Evolutionary conservation across 2,797 vertebrate species (phyloP).

Genomic region (Ammospiza maritima): DNA sequence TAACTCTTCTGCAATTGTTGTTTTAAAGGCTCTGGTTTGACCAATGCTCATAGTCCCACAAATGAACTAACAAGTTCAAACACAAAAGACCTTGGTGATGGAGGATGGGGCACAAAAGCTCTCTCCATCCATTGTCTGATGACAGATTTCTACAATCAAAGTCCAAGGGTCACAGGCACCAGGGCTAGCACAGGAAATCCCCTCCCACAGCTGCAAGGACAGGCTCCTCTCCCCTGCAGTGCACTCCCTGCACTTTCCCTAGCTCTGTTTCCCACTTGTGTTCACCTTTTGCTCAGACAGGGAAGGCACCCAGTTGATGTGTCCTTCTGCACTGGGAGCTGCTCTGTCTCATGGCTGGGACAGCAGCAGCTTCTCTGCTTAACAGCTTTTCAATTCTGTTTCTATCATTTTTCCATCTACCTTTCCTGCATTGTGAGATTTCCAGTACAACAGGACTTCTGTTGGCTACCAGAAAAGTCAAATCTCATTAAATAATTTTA

Average conservation of each 20-base stretch:
- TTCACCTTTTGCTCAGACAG: not conserved
- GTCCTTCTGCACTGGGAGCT: not conserved
- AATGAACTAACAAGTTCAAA: not conserved
- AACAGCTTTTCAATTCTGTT: not conserved
- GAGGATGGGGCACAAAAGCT: not conserved
- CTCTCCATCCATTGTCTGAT: not conserved
- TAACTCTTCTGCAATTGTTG: not conserved
- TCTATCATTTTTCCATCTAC: not conserved
- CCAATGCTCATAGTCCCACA: not conserved
- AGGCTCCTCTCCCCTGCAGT: not conserved
- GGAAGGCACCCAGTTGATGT: not conserved
- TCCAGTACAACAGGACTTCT: rapidly evolving
- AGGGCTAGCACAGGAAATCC: not conserved
- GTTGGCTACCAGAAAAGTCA: not conserved
- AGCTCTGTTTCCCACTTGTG: not conserved
- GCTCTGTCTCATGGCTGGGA: not conserved
- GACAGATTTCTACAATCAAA: not conserved
- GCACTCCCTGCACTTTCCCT: rapidly evolving
- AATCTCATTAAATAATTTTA: not conserved
- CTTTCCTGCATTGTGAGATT: not conserved
- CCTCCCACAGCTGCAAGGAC: not conserved
- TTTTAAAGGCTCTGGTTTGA: not conserved
- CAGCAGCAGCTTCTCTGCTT: not conserved
- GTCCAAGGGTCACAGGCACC: not conserved
- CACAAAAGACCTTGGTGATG: not conserved